Conservation (phyloP, 2,888 invertebrate genomes). For the Dinocampus coccinellae region DNA sequence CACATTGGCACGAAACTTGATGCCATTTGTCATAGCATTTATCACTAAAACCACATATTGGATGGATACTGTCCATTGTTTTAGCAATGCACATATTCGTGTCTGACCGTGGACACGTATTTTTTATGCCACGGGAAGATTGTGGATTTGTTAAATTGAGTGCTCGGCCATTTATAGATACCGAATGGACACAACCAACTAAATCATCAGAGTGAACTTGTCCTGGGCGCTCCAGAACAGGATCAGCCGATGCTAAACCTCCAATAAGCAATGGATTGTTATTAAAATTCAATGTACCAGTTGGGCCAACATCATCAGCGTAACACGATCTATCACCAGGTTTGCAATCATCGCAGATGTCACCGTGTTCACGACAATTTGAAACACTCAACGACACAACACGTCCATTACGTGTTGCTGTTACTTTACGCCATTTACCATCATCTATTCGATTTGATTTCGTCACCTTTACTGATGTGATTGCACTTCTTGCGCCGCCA, state of each 20-base stretch:
- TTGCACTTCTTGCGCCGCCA: conserved; percentile 89
- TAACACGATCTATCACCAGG: conserved; percentile 88
- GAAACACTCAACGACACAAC: conserved; percentile 88
- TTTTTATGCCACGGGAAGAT: conserved; percentile 78
- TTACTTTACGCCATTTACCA: conserved; percentile 92
- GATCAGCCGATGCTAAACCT: conserved; percentile 86
- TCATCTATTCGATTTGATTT: conserved; percentile 79
- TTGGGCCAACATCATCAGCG: conserved; percentile 87
- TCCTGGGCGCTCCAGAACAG: conserved; percentile 88
- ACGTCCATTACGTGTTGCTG: conserved; percentile 89
- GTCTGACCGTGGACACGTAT: conserved; percentile 82
- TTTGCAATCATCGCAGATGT: conserved; percentile 86
- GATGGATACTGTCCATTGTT: conserved; percentile 63
- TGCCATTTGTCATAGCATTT: conserved; percentile 90
- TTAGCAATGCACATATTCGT: conserved; percentile 75
- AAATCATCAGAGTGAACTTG: conserved; percentile 94
- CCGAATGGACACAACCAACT: conserved; percentile 93
- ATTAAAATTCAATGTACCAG: conserved; percentile 92
- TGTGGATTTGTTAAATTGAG: conserved; percentile 86
- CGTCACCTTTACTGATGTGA: conserved; percentile 82
- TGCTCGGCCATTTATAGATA: conserved; percentile 87
- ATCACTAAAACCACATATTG: conserved; percentile 76
- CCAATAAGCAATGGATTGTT: conserved; percentile 89
- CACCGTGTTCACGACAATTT: conserved; percentile 87
- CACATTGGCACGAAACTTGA: conserved; percentile 79